Evolutionary conservation across 1,140 invertebrate genomes (phyloP).

Genomic region (Stenopsyche tienmushanensis): DNA sequence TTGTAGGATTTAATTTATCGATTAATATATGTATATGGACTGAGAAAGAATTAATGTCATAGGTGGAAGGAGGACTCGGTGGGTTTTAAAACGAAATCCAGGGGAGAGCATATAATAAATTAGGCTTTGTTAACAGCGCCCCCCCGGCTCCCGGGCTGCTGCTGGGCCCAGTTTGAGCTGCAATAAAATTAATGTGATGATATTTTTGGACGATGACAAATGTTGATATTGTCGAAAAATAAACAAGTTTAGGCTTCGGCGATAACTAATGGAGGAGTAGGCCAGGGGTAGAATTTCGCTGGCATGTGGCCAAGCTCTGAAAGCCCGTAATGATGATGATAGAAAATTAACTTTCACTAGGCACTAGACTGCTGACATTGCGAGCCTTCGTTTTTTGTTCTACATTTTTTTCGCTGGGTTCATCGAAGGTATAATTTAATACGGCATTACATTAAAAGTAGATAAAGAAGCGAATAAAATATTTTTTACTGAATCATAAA

Average conservation of each 20-base stretch:
- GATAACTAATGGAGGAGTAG: slow-evolving; percentile 32
- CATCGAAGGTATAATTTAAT: not conserved
- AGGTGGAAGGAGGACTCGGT: too few relatives aligned
- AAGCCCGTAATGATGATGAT: slow-evolving; percentile 37
- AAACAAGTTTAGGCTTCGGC: slow-evolving; percentile 28
- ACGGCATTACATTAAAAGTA: not conserved
- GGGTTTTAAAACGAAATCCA: too few relatives aligned
- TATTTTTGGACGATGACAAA: slow-evolving; percentile 36
- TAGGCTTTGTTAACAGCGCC: too few relatives aligned
- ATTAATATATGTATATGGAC: too few relatives aligned
- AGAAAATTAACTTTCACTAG: slow-evolving; percentile 36
- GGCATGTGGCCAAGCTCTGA: slow-evolving; percentile 35
- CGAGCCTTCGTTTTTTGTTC: slow-evolving; percentile 17
- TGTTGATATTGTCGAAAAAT: slow-evolving; percentile 35
- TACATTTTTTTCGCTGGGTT: slow-evolving; percentile 2
- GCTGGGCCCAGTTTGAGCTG: not conserved
- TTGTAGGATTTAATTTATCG: too few relatives aligned
- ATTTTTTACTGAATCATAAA: too few relatives aligned
- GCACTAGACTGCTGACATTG: slow-evolving; percentile 19
- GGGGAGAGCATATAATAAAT: not conserved
- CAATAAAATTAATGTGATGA: slow-evolving; percentile 30
- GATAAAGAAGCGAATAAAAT: not conserved
- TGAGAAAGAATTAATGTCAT: too few relatives aligned
- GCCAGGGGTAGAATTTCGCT: slow-evolving; percentile 24
- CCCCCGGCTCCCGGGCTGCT: too few relatives aligned